Base-by-base conservation (phyloP, 2,888 invertebrate species). In the Crossocerus cetratus region DNA sequence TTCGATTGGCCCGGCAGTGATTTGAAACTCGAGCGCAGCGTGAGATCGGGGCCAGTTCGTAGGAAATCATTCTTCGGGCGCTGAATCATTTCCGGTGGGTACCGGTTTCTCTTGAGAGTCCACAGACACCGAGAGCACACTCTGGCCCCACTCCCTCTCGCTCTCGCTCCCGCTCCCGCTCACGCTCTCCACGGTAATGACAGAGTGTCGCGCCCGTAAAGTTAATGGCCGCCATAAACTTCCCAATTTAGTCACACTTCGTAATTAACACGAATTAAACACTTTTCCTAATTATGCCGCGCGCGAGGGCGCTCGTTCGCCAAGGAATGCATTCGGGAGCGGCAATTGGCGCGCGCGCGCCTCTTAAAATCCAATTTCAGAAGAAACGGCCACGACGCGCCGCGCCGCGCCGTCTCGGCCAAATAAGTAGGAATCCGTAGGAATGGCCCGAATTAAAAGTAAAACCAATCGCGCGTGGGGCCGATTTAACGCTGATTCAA, bases 61-160 rank as follows among this genome's bases (percentile, higher is more conserved):
- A 69, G 66, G 69, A 65, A 65, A 69, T 69, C 72, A 77, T 73
- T 77, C 76, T 62, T 60, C 42, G 58, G 62, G 43, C 63, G 60
- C 76, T 77, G 69, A 77, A 74, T 77, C 77, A 77, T 76, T 76
- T 77, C 69, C 76, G 66, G 64, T 61, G 54, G 60, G 54, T 32
- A 18, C 21, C 18, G 65, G 55, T 75, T 65, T 60, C 32, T 32
- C 66, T 60, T 45, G 59, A 64, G 54, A 63, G 63, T 57, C 65
- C 45, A 42, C 62, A 4, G 61, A 8, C 13, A 56, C 32, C 13
- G 2, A 42, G 42, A 63, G 49, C 49, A n/a, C n/a, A n/a, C n/a
- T n/a, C n/a, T n/a, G n/a, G n/a, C 1, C 16, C 49, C 16, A 4
- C 8, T 49, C 49, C 14, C 32, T 32, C 11, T 32, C 8, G 8